Evolutionary conservation across 2,888 invertebrate genomes (phyloP), one percentile per base, ranked within the genome.

Genomic region (Pogonocherus hispidulus): DNA sequence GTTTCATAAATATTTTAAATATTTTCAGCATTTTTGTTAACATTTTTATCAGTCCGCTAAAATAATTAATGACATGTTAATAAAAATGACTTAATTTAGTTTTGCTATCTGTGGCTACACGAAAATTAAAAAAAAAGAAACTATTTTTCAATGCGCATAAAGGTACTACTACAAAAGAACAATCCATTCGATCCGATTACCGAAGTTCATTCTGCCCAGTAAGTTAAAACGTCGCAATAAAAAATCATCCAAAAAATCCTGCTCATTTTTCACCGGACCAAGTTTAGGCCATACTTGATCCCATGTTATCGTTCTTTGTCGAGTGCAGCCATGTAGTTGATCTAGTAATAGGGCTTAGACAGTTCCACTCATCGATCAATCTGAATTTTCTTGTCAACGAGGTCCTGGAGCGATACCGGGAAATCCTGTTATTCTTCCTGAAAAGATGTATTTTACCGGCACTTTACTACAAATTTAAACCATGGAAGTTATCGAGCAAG

Each of bases 291-390:
- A 60, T 55, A 57, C 51, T 57, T 66, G 67, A 68, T 72, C 70
- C 37, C 67, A 56, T 68, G 76, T 70, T 77, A 76, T 76, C 74
- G 70, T 55, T 68, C 63, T 63, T 72, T 52, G 69, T 67, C 44
- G 55, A 69, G 71, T 74, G 75, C 74, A 75, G 66, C 70, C 74
- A 72, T 76, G 71, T 74, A 74, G 73, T 69, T 74, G 76, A 77
- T 77, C 76, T 70, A 69, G 76, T 76, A 75, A 76, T 77, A 73
- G 76, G 70, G 71, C 70, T 71, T 71, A 73, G 72, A 75, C 76
- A 72, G 73, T 75, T 75, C 67, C 69, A 66, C 70, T 63, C 74
- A 78, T 78, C 78, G 76, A 76, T 76, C 78, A 76, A 76, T 68
- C 72, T 54, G 27, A 47, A 52, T 66, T 66, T 56, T 37, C 59